A percentile compares a stretch with the other conserved stretches of the same genome.
Conservation (phyloP, 1,140 invertebrate species). For the Thaumatotibia leucotreta region DNA sequence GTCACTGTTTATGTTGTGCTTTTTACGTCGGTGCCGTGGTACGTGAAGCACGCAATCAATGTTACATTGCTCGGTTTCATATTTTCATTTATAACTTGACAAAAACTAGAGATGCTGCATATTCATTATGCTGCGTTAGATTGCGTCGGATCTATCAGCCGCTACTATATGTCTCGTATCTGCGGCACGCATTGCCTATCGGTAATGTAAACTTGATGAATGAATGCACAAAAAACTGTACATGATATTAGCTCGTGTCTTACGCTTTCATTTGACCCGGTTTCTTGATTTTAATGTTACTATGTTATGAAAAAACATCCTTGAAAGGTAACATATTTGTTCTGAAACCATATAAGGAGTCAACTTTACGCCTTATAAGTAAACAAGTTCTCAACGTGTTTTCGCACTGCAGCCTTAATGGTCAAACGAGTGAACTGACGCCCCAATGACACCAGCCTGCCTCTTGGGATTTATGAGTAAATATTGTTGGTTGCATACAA, state of each 20-base stretch:
- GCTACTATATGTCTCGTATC: neutral
- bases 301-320: slow-evolving; percentile 46
- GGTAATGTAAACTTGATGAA: neutral
- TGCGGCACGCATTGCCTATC: neutral
- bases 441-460: slow-evolving; percentile 31
- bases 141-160: slow-evolving; percentile 14
- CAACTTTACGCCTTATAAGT: slow-evolving; percentile 59
- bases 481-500: slow-evolving; percentile 45
- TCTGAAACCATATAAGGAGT: slow-evolving; percentile 44
- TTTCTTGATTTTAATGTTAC: slow-evolving; percentile 29
- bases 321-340: slow-evolving; percentile 58
- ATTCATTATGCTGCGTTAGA: slow-evolving; percentile 15
- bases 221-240: neutral
- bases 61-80: slow-evolving; percentile 16
- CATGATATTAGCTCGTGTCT: neutral
- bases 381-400: slow-evolving; percentile 62
- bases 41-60: slow-evolving; percentile 10
- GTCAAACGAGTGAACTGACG: slow-evolving; percentile 46
- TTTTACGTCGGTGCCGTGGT: neutral
- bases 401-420: slow-evolving; percentile 59
- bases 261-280: slow-evolving; percentile 25
- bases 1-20: slow-evolving; percentile 11
- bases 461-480: slow-evolving; percentile 47
- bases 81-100: slow-evolving; percentile 15
- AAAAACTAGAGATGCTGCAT: slow-evolving; percentile 10